A percentile compares a stretch with the other conserved stretches of the same genome.
Conservation (phyloP, 2,113 vertebrate species). For the Atrichornis clamosus region DNA sequence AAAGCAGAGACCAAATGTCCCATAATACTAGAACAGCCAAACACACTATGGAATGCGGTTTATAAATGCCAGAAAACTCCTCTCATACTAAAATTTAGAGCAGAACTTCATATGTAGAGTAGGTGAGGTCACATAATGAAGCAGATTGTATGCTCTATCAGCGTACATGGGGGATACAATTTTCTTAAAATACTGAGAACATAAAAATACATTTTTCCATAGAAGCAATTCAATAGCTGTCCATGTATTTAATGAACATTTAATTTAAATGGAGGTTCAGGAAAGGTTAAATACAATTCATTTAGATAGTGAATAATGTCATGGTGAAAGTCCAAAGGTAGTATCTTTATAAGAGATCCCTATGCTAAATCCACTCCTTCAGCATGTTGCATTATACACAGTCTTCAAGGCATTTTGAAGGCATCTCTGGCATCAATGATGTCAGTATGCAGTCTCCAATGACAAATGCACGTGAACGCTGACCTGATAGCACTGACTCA, state of each 20-base stretch:
- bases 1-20: neutral
- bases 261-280: neutral
- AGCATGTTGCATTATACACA: neutral
- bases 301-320: neutral
- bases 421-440: neutral
- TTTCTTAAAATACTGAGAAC: neutral
- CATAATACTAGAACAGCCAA: neutral
- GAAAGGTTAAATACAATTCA: neutral
- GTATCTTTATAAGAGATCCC: neutral
- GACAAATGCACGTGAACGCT: neutral
- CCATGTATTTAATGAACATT: neutral
- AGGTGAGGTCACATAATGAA: neutral
- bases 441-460: neutral
- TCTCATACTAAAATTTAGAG: neutral
- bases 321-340: neutral
- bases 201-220: neutral
- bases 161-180: accelerated
- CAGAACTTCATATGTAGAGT: neutral
- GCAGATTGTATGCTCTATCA: neutral
- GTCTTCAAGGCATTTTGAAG: neutral
- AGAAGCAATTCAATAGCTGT: neutral
- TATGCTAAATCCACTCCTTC: neutral
- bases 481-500: neutral
- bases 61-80: neutral
- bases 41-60: neutral